phyloP scores from a whole-genome alignment of 2,888 invertebrate species.

The Papilio protenor region DNA sequence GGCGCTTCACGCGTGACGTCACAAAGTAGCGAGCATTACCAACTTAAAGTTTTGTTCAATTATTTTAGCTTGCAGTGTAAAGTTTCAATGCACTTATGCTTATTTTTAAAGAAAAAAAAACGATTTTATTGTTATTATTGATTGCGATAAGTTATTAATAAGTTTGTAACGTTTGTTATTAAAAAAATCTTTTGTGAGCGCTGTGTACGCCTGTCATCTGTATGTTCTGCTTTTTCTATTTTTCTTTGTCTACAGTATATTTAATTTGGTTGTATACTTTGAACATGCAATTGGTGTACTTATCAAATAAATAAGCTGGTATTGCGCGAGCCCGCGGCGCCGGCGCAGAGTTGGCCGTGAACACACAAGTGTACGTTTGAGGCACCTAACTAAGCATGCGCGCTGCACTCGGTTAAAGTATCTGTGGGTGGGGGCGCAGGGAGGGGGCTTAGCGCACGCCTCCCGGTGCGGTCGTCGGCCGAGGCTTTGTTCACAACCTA shows the following conservation, averaged over 20 bases:
- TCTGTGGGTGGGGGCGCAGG: slow-evolving; percentile 52
- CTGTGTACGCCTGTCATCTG: not conserved
- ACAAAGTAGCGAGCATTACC: not conserved
- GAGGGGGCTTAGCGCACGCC: slow-evolving; percentile 54
- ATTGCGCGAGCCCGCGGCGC: not conserved
- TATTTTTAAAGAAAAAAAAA: too few species aligned
- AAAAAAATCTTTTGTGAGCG: too few species aligned
- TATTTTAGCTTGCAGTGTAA: too few species aligned
- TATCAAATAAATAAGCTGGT: not conserved
- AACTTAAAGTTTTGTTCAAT: not conserved
- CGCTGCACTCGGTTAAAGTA: slow-evolving; percentile 74
- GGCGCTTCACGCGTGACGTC: not conserved
- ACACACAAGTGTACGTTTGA: slow-evolving; percentile 60
- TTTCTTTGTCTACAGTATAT: too few species aligned
- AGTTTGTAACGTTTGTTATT: too few species aligned
- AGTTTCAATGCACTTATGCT: too few species aligned
- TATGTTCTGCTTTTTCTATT: too few species aligned
- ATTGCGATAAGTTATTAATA: too few species aligned
- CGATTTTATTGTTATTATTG: too few species aligned
- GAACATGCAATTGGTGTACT: too few species aligned
- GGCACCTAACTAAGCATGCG: slow-evolving; percentile 78
- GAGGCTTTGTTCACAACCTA: slow-evolving; percentile 12
- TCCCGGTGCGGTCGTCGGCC: slow-evolving; percentile 48
- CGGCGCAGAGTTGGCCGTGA: slow-evolving; percentile 36
- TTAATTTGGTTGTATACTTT: too few species aligned